These are phyloP conservation scores for Ochotona curzoniae DNA, from an alignment of 2,113 vertebrate species.

Conservation along the genomic window DNA sequence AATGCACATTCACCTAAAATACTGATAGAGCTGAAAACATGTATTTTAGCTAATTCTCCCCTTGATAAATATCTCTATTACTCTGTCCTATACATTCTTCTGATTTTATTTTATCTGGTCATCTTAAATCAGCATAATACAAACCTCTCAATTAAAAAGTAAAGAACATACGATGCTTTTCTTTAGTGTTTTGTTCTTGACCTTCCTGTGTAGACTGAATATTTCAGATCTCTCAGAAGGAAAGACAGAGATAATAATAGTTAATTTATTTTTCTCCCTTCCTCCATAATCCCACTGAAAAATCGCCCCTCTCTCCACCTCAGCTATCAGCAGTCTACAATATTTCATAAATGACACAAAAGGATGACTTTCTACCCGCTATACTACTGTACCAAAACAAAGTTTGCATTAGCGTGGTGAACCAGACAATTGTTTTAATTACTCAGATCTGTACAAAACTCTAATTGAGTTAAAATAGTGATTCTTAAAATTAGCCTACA, in stretches of 20 bases:
- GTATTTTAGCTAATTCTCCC: not conserved
- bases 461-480: no score
- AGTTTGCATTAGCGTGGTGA: not conserved
- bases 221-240: not conserved
- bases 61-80: not conserved
- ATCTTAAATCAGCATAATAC: not conserved
- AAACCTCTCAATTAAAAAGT: not conserved
- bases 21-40: not conserved
- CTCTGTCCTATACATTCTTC: not conserved
- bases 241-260: not conserved
- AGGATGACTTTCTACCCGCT: not conserved
- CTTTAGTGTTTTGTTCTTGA: not conserved
- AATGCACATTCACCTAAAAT: not conserved
- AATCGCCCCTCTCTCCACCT: not conserved
- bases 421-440: not conserved
- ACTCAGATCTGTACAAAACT: not conserved
- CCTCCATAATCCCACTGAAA: not conserved
- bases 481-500: not conserved
- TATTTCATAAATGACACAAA: not conserved
- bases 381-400: not conserved
- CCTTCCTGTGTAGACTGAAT: not conserved
- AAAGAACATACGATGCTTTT: not conserved
- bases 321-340: not conserved
- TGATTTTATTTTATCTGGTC: not conserved
- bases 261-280: not conserved